Percentiles rank a stretch among this genome's conserved stretches.
Evolutionary conservation across 2,113 vertebrate genomes (phyloP).

Genomic region (Aleadryas rufinucha): DNA sequence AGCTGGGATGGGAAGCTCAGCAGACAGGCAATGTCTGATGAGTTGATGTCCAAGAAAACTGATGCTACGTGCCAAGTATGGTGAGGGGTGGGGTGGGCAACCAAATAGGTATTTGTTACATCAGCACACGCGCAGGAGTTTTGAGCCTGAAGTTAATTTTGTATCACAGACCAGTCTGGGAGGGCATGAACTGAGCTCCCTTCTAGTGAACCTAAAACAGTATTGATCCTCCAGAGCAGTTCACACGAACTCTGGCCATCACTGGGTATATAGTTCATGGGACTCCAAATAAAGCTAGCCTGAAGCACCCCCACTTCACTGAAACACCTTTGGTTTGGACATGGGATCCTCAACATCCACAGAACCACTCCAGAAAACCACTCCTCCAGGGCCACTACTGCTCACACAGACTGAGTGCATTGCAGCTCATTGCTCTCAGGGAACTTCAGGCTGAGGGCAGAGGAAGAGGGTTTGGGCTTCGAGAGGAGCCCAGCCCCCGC

Average conservation of each 20-base stretch:
- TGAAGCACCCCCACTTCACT: neutral
- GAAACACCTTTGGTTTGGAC: neutral
- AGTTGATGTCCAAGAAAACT: neutral
- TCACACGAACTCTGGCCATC: neutral
- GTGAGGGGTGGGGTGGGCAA: neutral
- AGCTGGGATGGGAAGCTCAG: neutral
- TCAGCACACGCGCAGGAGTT: neutral
- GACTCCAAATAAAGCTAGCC: neutral
- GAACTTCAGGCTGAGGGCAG: neutral
- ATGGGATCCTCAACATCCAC: neutral
- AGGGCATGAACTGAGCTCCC: neutral
- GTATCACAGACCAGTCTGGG: neutral
- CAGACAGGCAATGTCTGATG: neutral
- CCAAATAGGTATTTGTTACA: neutral
- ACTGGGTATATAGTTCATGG: neutral
- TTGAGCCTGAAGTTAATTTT: neutral
- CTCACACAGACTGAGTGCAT: rapidly evolving
- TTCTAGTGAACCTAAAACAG: neutral
- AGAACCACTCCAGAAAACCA: neutral
- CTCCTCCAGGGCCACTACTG: neutral
- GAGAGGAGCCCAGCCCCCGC: neutral
- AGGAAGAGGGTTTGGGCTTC: neutral
- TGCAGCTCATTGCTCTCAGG: neutral
- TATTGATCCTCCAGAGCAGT: neutral
- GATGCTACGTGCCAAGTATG: neutral